Evolutionary conservation across 2,888 invertebrate species (phyloP).

Genomic region (Crossocerus cetratus): DNA sequence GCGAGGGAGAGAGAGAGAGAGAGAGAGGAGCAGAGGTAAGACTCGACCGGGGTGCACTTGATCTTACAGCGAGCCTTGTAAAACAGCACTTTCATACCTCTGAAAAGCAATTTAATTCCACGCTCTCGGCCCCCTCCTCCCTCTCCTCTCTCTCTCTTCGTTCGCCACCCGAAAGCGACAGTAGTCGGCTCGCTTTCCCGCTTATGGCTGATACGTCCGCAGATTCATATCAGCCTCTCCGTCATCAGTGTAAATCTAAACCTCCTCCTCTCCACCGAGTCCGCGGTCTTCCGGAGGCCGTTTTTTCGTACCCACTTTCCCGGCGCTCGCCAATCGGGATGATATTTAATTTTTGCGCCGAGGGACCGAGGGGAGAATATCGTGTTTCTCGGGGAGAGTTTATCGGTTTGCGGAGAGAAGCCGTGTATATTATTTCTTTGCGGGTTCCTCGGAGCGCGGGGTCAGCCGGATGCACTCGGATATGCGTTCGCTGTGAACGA

Average conservation of each 20-base stretch:
- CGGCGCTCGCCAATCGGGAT: not conserved
- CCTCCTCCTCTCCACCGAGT: not conserved
- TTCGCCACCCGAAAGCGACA: not conserved
- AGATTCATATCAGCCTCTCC: slow-evolving; percentile 34
- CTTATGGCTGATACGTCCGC: slow-evolving; percentile 3
- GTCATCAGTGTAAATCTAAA: slow-evolving; percentile 5
- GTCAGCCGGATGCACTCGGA: too few relatives aligned
- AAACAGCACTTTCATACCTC: slow-evolving; percentile 63
- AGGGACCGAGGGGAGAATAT: not conserved
- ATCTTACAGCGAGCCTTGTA: slow-evolving; percentile 63
- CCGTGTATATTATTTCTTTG: too few relatives aligned
- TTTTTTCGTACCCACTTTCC: too few relatives aligned
- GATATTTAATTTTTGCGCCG: not conserved
- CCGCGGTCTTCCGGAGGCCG: not conserved
- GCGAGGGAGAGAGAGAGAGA: slow-evolving; percentile 56
- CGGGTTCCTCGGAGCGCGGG: not conserved
- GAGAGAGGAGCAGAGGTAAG: too few relatives aligned
- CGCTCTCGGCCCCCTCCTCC: slow-evolving; percentile 21
- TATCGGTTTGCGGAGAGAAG: not conserved
- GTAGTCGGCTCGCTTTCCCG: slow-evolving; percentile 11
- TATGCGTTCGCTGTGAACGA: too few relatives aligned
- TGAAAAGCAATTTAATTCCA: slow-evolving; percentile 66
- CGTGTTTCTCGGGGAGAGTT: not conserved
- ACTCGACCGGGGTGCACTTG: slow-evolving; percentile 60
- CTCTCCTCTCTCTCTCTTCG: not conserved